A percentile compares a stretch with the other conserved stretches of the same genome.
phyloP scores from a whole-genome alignment of 1,140 invertebrate genomes.

The Frieseomelitta varia region DNA sequence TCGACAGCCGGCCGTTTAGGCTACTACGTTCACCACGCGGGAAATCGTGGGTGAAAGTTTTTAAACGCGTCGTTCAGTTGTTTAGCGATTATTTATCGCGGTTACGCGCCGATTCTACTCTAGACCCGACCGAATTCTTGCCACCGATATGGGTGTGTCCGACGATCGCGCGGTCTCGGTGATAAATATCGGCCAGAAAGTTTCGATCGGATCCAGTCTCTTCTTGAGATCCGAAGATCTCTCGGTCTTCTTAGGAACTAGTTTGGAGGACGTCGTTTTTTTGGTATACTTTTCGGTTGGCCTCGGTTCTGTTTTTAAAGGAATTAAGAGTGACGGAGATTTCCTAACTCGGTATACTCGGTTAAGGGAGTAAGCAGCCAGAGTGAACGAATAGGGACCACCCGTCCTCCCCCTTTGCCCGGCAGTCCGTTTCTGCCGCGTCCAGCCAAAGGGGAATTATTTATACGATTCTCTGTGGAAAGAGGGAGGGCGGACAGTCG shows the following conservation, averaged over 20 bases:
- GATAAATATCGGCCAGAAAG: slow-evolving; percentile 50
- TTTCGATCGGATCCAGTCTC: background rate
- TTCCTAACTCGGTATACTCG: too few relatives aligned
- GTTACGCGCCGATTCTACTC: background rate
- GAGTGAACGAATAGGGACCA: slow-evolving; percentile 64
- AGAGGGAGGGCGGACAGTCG: slow-evolving; percentile 15
- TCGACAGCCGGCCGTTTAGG: slow-evolving; percentile 56
- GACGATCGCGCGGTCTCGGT: too few relatives aligned
- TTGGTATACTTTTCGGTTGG: slow-evolving; percentile 11
- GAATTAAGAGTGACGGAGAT: too few relatives aligned
- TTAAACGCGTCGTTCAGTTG: slow-evolving; percentile 39
- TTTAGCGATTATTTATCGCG: slow-evolving; percentile 51
- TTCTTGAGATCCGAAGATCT: too few relatives aligned
- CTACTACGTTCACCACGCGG: slow-evolving; percentile 53
- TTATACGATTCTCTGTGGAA: slow-evolving; percentile 56
- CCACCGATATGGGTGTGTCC: slow-evolving; percentile 38
- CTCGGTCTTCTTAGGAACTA: background rate
- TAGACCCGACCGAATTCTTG: slow-evolving; percentile 48
- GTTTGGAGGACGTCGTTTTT: slow-evolving; percentile 37
- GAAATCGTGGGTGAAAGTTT: slow-evolving; percentile 65
- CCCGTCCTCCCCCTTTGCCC: slow-evolving; percentile 53
- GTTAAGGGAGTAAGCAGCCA: background rate
- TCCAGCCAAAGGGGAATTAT: slow-evolving; percentile 53
- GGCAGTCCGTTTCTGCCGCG: slow-evolving; percentile 41
- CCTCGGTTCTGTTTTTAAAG: background rate